Evolutionary conservation across 2,888 invertebrate species (phyloP), one percentile per base, ranked within the genome.

Genomic region (Asteroscopus sphinx): DNA sequence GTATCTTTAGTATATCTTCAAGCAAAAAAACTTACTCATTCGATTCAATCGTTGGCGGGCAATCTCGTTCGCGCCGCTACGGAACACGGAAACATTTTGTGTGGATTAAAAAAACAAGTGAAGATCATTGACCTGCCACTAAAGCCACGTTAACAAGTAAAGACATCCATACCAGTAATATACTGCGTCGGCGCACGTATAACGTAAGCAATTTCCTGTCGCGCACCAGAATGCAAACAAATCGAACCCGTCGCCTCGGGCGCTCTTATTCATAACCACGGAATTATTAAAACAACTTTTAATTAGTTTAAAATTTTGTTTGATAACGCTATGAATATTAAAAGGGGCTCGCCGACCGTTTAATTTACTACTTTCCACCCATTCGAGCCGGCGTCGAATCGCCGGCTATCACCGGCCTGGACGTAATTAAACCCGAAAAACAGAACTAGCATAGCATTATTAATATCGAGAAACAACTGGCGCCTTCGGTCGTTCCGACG

Each of bases 311-410:
- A 87, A 89, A 90, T 88, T 90, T 91, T 90, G 90, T 91, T 90
- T 89, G 90, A 90, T 87, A 90, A 89, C 85, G 89, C 90, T 90
- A 92, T 92, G 93, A 92, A 92, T 92, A 93, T 92, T 91, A 91
- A 90, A 90, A 84, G 85, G 79, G 82, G 82, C 86, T 85, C 86
- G 87, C 86, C 87, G 89, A 81, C 88, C 87, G 86, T 89, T 91
- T 91, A 92, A 92, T 92, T 93, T 91, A 92, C 89, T 87, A 87
- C 86, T 83, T 82, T 85, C 82, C 81, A 85, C 75, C 77, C 86
- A 79, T 79, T 81, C 76, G 78, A 65, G 73, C 67, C 73, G 68
- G 73, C 78, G 67, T 78, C 77, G 82, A 69, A 75, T 76, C 77
- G 77, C 63, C 80, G 79, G 66, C 77, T 78, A 77, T 78, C 79